These are phyloP conservation scores for Etheostoma perlongum DNA, from an alignment of 2,797 vertebrate genomes.

Conservation along the genomic window DNA sequence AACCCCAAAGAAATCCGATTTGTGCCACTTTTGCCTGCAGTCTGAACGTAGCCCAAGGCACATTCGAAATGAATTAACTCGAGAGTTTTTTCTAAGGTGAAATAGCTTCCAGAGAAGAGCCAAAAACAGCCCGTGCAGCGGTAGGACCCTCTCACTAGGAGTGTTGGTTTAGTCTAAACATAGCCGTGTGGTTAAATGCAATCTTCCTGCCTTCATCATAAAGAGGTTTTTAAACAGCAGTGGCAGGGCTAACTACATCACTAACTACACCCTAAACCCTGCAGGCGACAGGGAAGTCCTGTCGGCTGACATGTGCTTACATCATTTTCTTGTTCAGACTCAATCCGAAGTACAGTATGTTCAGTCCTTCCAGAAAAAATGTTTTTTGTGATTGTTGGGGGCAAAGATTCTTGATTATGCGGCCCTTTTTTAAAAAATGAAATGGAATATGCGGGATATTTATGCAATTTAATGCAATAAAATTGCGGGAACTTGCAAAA, in stretches of 20 bases:
- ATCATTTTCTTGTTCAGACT: too few relatives aligned
- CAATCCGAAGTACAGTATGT: too few relatives aligned
- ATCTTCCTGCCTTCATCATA: slow-evolving; percentile 55
- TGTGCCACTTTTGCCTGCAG: too few relatives aligned
- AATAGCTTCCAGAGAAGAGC: slow-evolving; percentile 58
- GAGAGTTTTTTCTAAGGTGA: not conserved
- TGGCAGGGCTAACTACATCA: slow-evolving; percentile 8
- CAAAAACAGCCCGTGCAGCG: slow-evolving; percentile 31
- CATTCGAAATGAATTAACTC: slow-evolving; percentile 38
- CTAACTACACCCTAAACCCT: slow-evolving; percentile 34
- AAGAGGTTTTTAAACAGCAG: slow-evolving; percentile 44
- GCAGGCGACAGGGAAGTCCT: not conserved
- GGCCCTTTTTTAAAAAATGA: too few relatives aligned
- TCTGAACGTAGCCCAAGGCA: not conserved
- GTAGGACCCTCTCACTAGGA: slow-evolving; percentile 41
- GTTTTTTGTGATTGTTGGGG: too few relatives aligned
- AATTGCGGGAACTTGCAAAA: too few relatives aligned
- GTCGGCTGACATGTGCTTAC: too few relatives aligned
- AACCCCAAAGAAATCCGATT: too few relatives aligned
- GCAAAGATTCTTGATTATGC: too few relatives aligned
- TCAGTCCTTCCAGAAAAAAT: too few relatives aligned
- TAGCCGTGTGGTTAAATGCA: slow-evolving; percentile 49
- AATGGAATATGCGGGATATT: too few relatives aligned
- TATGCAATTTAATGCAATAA: too few relatives aligned
- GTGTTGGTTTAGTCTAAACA: slow-evolving; percentile 58